Evolutionary conservation across 37 sponge, comb jelly and placozoan genomes (phyloP), one percentile per base, ranked within the genome.

Genomic region (Eunapius fragilis): DNA sequence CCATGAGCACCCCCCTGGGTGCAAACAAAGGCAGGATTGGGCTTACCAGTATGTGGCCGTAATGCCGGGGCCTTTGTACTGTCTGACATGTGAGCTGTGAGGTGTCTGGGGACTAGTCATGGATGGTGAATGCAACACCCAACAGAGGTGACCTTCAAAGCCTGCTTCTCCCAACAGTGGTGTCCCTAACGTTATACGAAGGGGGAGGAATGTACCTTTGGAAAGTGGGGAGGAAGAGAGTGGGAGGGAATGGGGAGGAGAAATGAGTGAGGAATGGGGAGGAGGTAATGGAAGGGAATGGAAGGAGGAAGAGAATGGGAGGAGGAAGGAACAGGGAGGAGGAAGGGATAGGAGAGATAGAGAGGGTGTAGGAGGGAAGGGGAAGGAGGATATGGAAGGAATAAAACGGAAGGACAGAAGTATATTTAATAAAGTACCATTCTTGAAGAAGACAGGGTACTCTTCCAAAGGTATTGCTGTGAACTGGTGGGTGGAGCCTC

Each of bases 371-470:
- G 73, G 32, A 36, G 31, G 6, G n/a, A 31, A 9, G 67, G 67
- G 35, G 82, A 28, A 30, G 71, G 71, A 28, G 28, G 28, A 28
- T 3, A 7, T 30, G 33, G 33, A 11, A 31, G 31, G 3, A 11
- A 25, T 33, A 11, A 33, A 6, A 31, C 6, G 7, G 2, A 32
- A 31, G 26, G 6, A 26, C 4, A 75, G 26, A 75, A 33, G 2
- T n/a, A 79, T 14, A 47, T 9, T 24, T 58, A 2, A 38, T 35
- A 3, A 34, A 77, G 78, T 83, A 93, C 94, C 84, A 37, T 74
- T 80, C 49, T 35, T 78, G 30, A 84, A 34, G 34, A 94, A 94
- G 5, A 84, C 94, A 22, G 88, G 84, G 58, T 74, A 91, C 26
- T 82, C 75, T 19, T 87, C 89, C 74, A 94, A 83, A 30, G 90